Conservation (phyloP, 2,113 vertebrate species). For the Tetrao urogallus region DNA sequence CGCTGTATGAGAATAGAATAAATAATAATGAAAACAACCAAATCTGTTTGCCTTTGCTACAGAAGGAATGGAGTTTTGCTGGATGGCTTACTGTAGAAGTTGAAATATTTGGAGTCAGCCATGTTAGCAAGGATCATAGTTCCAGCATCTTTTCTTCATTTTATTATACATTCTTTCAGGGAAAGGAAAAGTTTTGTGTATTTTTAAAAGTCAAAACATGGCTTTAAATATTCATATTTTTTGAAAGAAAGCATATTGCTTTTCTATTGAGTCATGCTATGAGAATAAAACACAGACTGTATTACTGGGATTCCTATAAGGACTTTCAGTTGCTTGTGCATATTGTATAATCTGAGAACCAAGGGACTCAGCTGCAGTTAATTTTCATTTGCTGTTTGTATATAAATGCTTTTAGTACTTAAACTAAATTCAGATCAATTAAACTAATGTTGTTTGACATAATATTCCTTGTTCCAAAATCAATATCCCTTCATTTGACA, state of each 20-base stretch:
- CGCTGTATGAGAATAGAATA: not conserved
- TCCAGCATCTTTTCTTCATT: conserved; percentile 29
- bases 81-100: not conserved
- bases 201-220: conserved; percentile 81
- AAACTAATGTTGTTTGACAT: conserved; percentile 86
- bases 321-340: conserved; percentile 51
- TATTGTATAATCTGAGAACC: conserved; percentile 69
- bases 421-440: conserved; percentile 88
- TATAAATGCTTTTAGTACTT: conserved; percentile 87
- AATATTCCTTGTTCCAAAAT: conserved; percentile 87
- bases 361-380: conserved; percentile 81
- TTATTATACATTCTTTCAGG: conserved; percentile 68
- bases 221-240: conserved; percentile 75
- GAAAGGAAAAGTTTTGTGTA: conserved; percentile 77
- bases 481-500: conserved; percentile 85
- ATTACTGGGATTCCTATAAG: conserved; percentile 41
- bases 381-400: conserved; percentile 85
- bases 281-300: conserved; percentile 69
- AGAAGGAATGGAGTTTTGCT: not conserved
- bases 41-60: not conserved
- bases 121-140: not conserved
- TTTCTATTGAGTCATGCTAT: conserved; percentile 58
- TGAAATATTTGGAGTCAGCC: conserved; percentile 1
- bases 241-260: conserved; percentile 85
- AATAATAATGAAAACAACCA: not conserved